Evolutionary conservation across 2,797 vertebrate species (phyloP).

Genomic region (Manis javanica): DNA sequence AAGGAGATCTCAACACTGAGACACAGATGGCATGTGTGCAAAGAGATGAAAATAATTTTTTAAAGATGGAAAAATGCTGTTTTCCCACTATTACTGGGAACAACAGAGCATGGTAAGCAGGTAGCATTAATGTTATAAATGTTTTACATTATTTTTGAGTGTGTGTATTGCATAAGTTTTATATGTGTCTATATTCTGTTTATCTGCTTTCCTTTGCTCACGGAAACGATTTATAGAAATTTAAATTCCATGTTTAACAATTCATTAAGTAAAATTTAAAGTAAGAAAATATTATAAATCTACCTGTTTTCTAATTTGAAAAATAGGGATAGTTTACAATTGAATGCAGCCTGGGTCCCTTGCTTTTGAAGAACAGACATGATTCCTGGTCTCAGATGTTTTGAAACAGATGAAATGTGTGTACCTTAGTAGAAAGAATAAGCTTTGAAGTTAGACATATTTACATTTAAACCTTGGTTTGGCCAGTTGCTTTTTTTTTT

Average conservation of each 20-base stretch:
- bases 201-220: not conserved
- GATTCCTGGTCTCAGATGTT: not conserved
- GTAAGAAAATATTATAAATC: not conserved
- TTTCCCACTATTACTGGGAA: not conserved
- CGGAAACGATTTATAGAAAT: not conserved
- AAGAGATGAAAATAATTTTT: not conserved
- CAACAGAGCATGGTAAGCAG: not conserved
- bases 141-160: not conserved
- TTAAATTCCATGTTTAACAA: not conserved
- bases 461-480: not conserved
- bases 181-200: not conserved
- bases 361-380: not conserved
- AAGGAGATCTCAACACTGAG: not conserved
- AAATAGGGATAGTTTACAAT: not conserved
- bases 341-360: not conserved
- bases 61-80: not conserved
- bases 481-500: not conserved
- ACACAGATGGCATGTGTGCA: not conserved
- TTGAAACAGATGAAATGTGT: not conserved
- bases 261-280: not conserved
- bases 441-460: not conserved
- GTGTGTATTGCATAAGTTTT: constrained; percentile 19
- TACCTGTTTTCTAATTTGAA: not conserved
- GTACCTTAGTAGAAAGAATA: not conserved
- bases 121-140: not conserved